Evolutionary conservation across 2,888 invertebrate species (phyloP), one percentile per base, ranked within the genome.

Genomic region (Pyralis farinalis): DNA sequence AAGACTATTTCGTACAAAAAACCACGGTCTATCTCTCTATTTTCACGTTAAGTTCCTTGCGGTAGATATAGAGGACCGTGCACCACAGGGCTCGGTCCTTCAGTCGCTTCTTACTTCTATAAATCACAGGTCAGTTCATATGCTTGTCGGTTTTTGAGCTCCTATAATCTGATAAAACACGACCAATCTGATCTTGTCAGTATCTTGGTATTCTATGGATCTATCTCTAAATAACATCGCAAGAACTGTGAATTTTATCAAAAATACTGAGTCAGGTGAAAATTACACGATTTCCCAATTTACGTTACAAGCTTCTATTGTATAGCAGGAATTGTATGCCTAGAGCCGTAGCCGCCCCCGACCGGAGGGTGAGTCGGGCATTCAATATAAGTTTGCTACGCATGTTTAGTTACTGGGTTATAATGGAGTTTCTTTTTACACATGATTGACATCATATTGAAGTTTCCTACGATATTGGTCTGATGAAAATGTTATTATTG

Each of bases 261-360:
- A 51, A 47, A 51, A 40, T 36, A 41, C 50, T 40, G 53, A 42
- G 47, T 43, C 59, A 59, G 59, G 59, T 59, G 59, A 50, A 54
- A 51, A 57, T 55, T 51, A 64, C 67, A 64, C 53, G 64, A 58
- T 56, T 64, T 58, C 51, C 58, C 68, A 66, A 68, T 69, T 65
- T 63, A 49, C 44, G 16, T 16, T 16, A 16, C 49, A n/a, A 12
- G 22, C 31, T 20, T 7, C 30, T 12, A 21, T 11, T 43, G 34
- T 34, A 37, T 41, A 37, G 36, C 41, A 37, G 25, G 25, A 7
- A 25, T 25, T 25, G 25, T 25, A 7, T n/a, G 8, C 25, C 25
- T 2, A 25, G n/a, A 25, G n/a, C 25, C 7, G 7, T 7, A 7
- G 25, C n/a, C n/a, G 25, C 25, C 25, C 25, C 25, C 25, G 8